Evolutionary conservation across 1,140 invertebrate genomes (phyloP).

Genomic region (Aphidius ervi): DNA sequence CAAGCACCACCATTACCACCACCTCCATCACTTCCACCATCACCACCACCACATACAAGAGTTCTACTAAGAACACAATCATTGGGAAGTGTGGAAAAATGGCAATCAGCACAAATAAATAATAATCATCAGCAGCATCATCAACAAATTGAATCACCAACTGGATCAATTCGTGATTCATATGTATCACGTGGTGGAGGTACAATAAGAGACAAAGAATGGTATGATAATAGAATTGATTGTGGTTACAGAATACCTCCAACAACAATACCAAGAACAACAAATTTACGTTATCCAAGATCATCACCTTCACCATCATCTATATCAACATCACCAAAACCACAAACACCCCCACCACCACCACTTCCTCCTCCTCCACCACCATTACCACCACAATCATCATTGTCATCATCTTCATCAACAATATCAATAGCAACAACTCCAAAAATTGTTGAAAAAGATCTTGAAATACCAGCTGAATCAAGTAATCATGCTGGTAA

Average conservation of each 20-base stretch:
- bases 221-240: conserved; percentile 72
- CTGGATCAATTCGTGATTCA: conserved; percentile 32
- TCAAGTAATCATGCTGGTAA: conserved; percentile 63
- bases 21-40: conserved; percentile 10
- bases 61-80: conserved; percentile 59
- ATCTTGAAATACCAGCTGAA: conserved; percentile 48
- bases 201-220: conserved; percentile 60
- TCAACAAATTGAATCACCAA: conserved; percentile 30
- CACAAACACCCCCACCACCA: conserved; percentile 32
- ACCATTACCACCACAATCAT: not conserved
- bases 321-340: conserved; percentile 31
- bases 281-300: conserved; percentile 14
- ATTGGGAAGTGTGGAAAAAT: conserved; percentile 58
- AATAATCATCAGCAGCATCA: conserved; percentile 27
- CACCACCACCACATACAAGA: conserved; percentile 46
- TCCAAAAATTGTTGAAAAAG: not conserved
- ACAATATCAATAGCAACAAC: conserved; percentile 18
- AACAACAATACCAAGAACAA: conserved; percentile 12
- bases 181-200: conserved; percentile 29
- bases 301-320: conserved; percentile 22
- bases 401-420: conserved; percentile 14
- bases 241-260: conserved; percentile 44
- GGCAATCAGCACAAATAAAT: conserved; percentile 33
- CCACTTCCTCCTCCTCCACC: conserved; percentile 1
- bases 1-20: not conserved